Evolutionary conservation across 2,888 invertebrate species (phyloP), one percentile per base, ranked within the genome.

Genomic region (Merodon equestris): DNA sequence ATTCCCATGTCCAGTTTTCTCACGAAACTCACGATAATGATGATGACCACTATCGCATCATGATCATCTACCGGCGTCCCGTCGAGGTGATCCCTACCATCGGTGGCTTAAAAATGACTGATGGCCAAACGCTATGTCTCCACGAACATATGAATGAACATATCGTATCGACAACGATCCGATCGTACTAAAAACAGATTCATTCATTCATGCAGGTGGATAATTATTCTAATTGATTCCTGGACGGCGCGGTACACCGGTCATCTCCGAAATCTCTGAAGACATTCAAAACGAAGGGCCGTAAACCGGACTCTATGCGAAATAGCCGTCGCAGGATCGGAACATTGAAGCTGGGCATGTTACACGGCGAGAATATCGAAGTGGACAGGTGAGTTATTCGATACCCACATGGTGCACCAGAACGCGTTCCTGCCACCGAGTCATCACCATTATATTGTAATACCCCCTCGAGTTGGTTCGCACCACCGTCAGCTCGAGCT

Each of bases 341-440:
- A 27, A 7, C 7, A 27, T 27, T n/a, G n/a, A n/a, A n/a, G n/a
- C n/a, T n/a, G 7, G 54, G 57, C 50, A 45, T 74, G 68, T 70
- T 74, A 68, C 74, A 68, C 58, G 38, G 34, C 17, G 45, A 60
- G 79, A 74, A 74, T 79, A 79, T 74, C 64, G 54, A 79, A 74
- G 74, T 74, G 68, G 74, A 79, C 79, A 74, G 70, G 79, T 79
- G 79, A 79, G 74, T 79, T 79, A 79, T 79, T 73, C 64, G 70
- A 79, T 74, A 79, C 74, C 79, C 74, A 74, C 79, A 79, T 74
- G 79, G 60, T 64, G 64, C 38, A 70, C 38, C 54, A 79, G 7
- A 74, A 79, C 79, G 70, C 74, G 74, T 74, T 79, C 60, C 74
- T 64, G 34, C 42, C 38, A 44, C 44, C 47, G 44, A 63, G 61